Evolutionary conservation across 1,140 invertebrate species (phyloP), one percentile per base, ranked within the genome.

Genomic region (Drosophila arawakana): DNA sequence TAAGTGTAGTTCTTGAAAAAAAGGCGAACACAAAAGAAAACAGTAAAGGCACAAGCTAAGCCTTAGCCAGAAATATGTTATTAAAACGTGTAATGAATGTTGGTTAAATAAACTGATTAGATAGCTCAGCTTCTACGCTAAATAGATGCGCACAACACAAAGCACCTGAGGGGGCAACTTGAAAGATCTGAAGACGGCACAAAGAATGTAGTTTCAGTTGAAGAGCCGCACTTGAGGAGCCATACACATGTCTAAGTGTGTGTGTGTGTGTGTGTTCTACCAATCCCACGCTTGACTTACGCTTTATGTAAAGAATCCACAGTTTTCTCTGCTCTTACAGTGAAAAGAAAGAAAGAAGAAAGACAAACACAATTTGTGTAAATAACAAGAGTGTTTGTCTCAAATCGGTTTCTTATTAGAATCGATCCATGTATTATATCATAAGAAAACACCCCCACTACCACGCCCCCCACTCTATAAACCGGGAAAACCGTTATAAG

Each of bases 201-300:
- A 0, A 18, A 21, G 58, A 47, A 61, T 47, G 58, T 61, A 18
- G 46, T 34, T 61, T 49, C 59, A 61, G 59, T 44, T 61, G 59
- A 46, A 61, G 43, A 11, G 30, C 13, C 58, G 46, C 9, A 11
- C 43, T 46, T 44, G 41, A 34, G 58, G 25, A 30, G 59, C 44
- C 34, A 34, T n/a, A 7, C 13, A 30, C 43, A 61, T 43, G 25
- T 30, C 25, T 30, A 6, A 5, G 25, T 30, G 25, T 30, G 25
- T 30, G 25, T 30, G 25, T 30, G 44, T 60, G 11, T 44, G 30
- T 30, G 25, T 30, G 25, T 30, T 30, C 25, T 30, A 30, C 11
- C 60, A 52, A 63, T 52, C 60, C 37, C 47, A 63, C 60, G 60
- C 60, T 52, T 52, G 60, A 63, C 47, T 50, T 52, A 41, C 37